Evolutionary conservation across 2,888 invertebrate genomes (phyloP), one percentile per base, ranked within the genome.

Genomic region (Agrotis puta): DNA sequence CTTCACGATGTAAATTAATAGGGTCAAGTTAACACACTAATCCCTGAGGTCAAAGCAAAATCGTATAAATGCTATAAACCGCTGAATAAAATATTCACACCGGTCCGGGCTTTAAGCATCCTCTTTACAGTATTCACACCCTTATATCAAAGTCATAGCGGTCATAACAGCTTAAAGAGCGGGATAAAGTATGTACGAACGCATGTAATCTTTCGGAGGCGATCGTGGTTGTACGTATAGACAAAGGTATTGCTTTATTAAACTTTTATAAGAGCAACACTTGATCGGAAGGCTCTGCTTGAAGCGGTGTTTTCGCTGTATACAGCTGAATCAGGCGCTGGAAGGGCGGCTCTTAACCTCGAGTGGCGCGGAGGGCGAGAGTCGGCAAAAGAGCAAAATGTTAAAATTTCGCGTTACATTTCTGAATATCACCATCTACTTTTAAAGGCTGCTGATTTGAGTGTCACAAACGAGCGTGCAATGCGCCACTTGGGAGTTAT

Each of bases 281-380:
- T 85, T 67, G 75, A 81, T 84, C 73, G 64, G 77, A 87, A 87
- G 87, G 86, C 86, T 89, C 82, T 81, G 84, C 81, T 83, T 88
- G 79, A 88, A 89, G 88, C 85, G 86, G 89, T 89, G 89, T 90
- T 92, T 88, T 89, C 83, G 78, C 89, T 88, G 89, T 85, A 87
- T 82, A 89, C 85, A 83, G 92, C 92, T 91, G 91, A 91, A 82
- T 90, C 88, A 87, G 87, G 74, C 61, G 66, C n/a, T 64, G 50
- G 65, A 72, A 71, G 81, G 87, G 88, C 70, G 68, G 73, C 77
- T 67, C 89, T 90, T 82, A 77, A 81, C 79, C 78, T 88, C 81
- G 71, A 84, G 82, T 70, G 76, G 70, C 70, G 56, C 18, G 66
- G 51, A 81, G 71, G 63, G 73, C 18, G 24, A 65, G 70, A 51